Evolutionary conservation across 2,113 vertebrate genomes (phyloP).

Genomic region (Thermophis baileyi): DNA sequence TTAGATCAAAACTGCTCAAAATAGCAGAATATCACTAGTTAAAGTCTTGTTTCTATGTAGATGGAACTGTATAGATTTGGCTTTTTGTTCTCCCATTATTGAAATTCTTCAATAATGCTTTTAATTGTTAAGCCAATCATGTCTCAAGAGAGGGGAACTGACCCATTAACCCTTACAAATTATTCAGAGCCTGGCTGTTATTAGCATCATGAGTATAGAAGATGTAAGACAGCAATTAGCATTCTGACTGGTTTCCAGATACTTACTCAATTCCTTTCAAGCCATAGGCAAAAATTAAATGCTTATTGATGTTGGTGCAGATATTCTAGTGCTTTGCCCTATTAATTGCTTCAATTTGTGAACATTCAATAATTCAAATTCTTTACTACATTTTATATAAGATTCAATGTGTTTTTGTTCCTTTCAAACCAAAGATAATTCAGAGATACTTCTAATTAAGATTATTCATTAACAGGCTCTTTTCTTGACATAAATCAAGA

Average conservation of each 20-base stretch:
- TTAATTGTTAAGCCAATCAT: neutral
- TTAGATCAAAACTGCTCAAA: neutral
- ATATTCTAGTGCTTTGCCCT: constrained; percentile 6
- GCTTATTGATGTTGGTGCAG: neutral
- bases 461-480: neutral
- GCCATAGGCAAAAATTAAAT: neutral
- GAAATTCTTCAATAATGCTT: neutral
- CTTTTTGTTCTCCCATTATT: neutral
- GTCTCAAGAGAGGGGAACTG: neutral
- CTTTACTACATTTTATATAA: neutral
- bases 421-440: neutral
- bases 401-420: constrained; percentile 6
- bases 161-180: neutral
- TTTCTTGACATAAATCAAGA: constrained; percentile 8
- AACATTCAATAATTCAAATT: neutral
- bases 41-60: neutral
- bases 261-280: neutral
- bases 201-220: neutral
- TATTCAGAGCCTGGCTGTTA: neutral
- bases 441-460: constrained; percentile 7
- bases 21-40: neutral
- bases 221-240: neutral
- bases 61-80: neutral
- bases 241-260: neutral
- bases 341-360: constrained; percentile 15